These are phyloP conservation scores for Caenorhabditis virilis DNA, from an alignment of 2,888 invertebrate species.

Conservation along the genomic window DNA sequence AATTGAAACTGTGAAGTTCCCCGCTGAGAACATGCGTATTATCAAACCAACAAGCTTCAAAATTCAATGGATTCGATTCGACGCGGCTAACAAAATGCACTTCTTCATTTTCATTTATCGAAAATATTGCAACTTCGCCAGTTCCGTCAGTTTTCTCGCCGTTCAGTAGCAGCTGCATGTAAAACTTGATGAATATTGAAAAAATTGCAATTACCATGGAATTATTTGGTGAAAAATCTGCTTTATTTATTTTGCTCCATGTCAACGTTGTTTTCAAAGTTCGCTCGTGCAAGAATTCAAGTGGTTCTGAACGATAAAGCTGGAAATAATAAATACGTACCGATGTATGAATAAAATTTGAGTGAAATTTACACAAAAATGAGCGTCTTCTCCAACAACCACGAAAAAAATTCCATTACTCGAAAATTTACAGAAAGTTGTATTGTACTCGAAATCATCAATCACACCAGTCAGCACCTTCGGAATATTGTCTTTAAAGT, in stretches of 20 bases:
- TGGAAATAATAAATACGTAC: neutral
- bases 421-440: slow-evolving; percentile 3
- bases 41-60: slow-evolving; percentile 9
- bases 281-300: slow-evolving; percentile 12
- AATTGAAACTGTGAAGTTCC: slow-evolving; percentile 1
- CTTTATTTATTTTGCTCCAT: slow-evolving; percentile 1
- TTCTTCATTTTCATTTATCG: slow-evolving; percentile 5
- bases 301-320: slow-evolving; percentile 1
- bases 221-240: slow-evolving; percentile 6
- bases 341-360: neutral
- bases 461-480: neutral
- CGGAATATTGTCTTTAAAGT: slow-evolving; percentile 6
- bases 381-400: slow-evolving; percentile 3
- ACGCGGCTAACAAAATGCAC: slow-evolving; percentile 13
- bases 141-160: slow-evolving; percentile 4
- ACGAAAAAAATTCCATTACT: slow-evolving; percentile 1
- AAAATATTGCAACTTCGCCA: slow-evolving; percentile 11
- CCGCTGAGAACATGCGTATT: neutral
- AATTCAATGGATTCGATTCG: slow-evolving; percentile 2
- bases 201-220: slow-evolving; percentile 1
- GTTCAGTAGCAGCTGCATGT: slow-evolving; percentile 7
- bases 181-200: too few relatives aligned
- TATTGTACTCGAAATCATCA: slow-evolving; percentile 9
- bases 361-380: slow-evolving; percentile 5
- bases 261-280: neutral